These are phyloP conservation scores for Antheraea pernyi DNA, from an alignment of 1,140 invertebrate genomes.

Conservation along the genomic window DNA sequence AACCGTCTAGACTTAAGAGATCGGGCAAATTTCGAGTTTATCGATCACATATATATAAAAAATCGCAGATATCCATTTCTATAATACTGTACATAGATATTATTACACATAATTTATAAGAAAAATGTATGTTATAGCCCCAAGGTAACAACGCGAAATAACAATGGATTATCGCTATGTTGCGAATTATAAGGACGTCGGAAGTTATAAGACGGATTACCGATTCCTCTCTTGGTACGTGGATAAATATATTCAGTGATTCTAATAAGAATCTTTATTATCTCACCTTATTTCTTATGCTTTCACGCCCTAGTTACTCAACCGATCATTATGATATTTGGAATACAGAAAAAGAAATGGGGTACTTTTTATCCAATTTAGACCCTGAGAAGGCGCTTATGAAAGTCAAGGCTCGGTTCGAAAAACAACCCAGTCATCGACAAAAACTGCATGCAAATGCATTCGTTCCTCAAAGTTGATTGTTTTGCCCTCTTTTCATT, in stretches of 20 bases:
- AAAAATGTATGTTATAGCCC: background rate
- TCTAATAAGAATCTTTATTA: background rate
- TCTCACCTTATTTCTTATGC: no score
- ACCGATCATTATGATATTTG: no score
- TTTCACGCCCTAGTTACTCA: no score
- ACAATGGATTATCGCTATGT: background rate
- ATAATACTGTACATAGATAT: background rate
- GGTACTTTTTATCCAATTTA: no score
- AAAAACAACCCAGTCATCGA: no score
- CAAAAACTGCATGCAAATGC: background rate
- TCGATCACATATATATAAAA: no score
- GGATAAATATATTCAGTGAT: background rate
- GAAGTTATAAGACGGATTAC: background rate
- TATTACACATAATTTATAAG: background rate
- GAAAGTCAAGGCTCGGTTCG: no score
- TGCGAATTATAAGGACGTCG: background rate
- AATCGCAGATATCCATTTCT: no score
- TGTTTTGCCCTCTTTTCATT: background rate
- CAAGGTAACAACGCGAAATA: background rate
- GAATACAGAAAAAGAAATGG: no score
- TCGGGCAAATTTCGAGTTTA: no score
- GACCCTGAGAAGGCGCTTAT: no score
- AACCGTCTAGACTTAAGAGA: no score
- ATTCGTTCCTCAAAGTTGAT: background rate
- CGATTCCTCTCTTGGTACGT: background rate